Conservation (phyloP, 2,888 invertebrate genomes). For the Xylophagus ater region DNA sequence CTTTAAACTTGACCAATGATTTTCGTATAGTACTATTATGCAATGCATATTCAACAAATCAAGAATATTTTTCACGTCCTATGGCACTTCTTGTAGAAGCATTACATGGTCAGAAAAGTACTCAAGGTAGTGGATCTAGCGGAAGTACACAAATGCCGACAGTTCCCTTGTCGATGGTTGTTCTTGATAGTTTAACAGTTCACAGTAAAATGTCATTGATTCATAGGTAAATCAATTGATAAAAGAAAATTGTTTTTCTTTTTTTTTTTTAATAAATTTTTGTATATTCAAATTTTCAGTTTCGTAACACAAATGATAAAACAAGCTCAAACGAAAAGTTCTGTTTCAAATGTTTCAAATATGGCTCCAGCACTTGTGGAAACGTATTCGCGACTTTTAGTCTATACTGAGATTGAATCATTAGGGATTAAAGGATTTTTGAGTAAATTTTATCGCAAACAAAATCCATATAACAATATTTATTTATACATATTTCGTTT, state of each 20-base stretch:
- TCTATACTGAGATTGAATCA: slow-evolving; percentile 94
- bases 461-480: background rate
- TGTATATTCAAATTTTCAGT: slow-evolving; percentile 29
- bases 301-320: slow-evolving; percentile 86
- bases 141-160: slow-evolving; percentile 54
- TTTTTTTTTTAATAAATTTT: background rate
- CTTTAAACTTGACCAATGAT: slow-evolving; percentile 75
- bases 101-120: slow-evolving; percentile 58
- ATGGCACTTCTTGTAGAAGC: slow-evolving; percentile 88
- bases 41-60: slow-evolving; percentile 89
- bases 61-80: slow-evolving; percentile 80
- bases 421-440: slow-evolving; percentile 94
- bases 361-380: slow-evolving; percentile 87
- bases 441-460: slow-evolving; percentile 45
- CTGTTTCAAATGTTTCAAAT: slow-evolving; percentile 51
- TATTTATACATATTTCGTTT: background rate
- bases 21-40: slow-evolving; percentile 85
- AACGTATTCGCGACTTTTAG: slow-evolving; percentile 84
- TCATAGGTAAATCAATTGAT: slow-evolving; percentile 40
- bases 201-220: slow-evolving; percentile 92
- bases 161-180: slow-evolving; percentile 81
- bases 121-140: slow-evolving; percentile 38
- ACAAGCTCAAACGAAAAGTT: slow-evolving; percentile 74
- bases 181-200: slow-evolving; percentile 85
- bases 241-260: background rate